A percentile compares a stretch with the other conserved stretches of the same genome.
Conservation (phyloP, 2,797 vertebrate genomes). For the Aldrovandia affinis region DNA sequence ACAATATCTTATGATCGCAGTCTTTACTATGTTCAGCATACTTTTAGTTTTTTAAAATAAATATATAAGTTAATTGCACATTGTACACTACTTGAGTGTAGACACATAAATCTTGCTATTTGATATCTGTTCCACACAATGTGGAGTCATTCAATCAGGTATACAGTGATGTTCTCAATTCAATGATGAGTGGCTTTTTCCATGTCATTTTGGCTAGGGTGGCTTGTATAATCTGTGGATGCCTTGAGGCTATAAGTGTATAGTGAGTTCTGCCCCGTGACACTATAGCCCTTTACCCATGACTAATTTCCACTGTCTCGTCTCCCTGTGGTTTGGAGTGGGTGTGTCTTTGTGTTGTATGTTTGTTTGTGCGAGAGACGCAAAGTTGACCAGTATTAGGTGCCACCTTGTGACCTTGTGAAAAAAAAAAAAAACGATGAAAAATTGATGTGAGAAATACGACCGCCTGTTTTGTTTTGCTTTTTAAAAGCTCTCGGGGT, state of each 20-base stretch:
- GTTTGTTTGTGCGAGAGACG: neutral
- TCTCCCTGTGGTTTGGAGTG: neutral
- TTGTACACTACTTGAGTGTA: neutral
- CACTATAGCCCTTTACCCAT: neutral
- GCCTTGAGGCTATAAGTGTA: neutral
- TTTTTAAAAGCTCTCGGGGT: conserved; percentile 27
- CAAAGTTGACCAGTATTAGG: conserved; percentile 21
- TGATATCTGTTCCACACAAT: neutral
- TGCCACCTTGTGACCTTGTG: conserved; percentile 30
- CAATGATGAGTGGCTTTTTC: conserved; percentile 8
- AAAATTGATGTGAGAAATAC: conserved; percentile 30
- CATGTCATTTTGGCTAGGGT: conserved; percentile 5
- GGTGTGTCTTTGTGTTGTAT: neutral
- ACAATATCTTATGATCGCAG: neutral
- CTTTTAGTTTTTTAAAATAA: neutral
- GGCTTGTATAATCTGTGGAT: conserved; percentile 5
- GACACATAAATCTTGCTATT: neutral
- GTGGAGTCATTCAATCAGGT: conserved; percentile 12
- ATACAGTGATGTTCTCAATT: neutral
- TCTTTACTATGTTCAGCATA: neutral
- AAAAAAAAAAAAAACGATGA: conserved; percentile 35
- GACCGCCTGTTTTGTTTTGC: conserved; percentile 28
- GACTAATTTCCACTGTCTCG: neutral
- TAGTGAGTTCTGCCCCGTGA: neutral
- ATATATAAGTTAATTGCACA: neutral